phyloP scores from a whole-genome alignment of 1,140 invertebrate species.

The Chionoecetes opilio region DNA sequence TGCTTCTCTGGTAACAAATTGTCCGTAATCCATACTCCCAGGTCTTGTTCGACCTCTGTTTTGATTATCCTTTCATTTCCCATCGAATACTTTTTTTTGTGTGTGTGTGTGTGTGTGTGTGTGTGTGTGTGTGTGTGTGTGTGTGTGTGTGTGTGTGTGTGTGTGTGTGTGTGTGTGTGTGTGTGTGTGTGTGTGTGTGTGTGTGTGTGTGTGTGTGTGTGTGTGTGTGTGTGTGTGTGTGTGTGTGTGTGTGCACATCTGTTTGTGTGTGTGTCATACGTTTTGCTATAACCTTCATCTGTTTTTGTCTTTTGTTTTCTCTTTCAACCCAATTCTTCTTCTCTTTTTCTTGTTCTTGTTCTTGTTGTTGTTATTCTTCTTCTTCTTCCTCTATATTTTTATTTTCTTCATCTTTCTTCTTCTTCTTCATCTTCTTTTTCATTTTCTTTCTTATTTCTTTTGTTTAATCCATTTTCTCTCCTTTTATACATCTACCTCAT shows the following conservation, averaged over 20 bases:
- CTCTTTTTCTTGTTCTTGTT: not conserved
- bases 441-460: not conserved
- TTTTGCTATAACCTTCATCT: no score
- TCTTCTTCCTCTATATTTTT: not conserved
- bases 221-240: constrained; percentile 54
- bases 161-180: constrained; percentile 48
- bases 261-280: constrained; percentile 8
- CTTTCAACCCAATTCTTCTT: not conserved
- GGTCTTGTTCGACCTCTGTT: no score
- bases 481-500: no score
- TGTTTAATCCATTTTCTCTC: not conserved
- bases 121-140: constrained; percentile 49
- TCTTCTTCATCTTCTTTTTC: constrained; percentile 12
- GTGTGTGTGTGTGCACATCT: constrained; percentile 35
- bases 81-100: no score
- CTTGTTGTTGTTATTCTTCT: not conserved
- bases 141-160: constrained; percentile 55
- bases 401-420: not conserved
- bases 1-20: no score
- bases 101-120: constrained; percentile 60
- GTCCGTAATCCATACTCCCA: no score
- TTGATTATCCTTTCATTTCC: no score
- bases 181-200: constrained; percentile 21
- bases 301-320: no score
- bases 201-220: constrained; percentile 49